Evolutionary conservation across 2,797 vertebrate genomes (phyloP), one percentile per base, ranked within the genome.

Genomic region (Catostomus latipinnis): DNA sequence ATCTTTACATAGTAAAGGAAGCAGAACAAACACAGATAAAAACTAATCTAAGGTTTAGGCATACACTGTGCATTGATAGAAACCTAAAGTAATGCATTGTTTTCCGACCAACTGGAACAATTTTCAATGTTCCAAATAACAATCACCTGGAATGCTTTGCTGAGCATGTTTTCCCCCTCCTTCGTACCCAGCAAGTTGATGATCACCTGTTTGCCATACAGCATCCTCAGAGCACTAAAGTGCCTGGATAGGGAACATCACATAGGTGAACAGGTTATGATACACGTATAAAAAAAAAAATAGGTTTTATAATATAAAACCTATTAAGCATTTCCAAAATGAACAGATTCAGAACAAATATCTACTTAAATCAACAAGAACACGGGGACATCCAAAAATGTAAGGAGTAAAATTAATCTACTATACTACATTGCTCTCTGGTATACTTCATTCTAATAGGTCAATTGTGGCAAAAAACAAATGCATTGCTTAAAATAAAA

Each of bases 161-260:
- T 98, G 56, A 99, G 96, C 98, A 99, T 99, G 88, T 98, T 95
- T 82, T 99, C 98, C 3, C 98, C 98, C 92, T 99, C 98, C 89
- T 99, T 99, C 80, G 96, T 94, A 22, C 98, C 97, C 22, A 99
- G 96, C 85, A 99, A 93, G 90, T 99, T 99, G 81, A 98, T 95
- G 89, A 98, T 95, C 82, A 98, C 96, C 91, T 99, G 98, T 76
- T 96, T 98, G 45, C 97, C 97, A 58, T 99, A 98, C 80, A 98
- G 90, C 86, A 86, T 94, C 87, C 96, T 95, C 85, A 99, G 94
- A 34, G 97, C 96, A 85, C 95, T 94, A 88, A 98, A 98, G 92
- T 99, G 97, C 88, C 98, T 99, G 88, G 7, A 86, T 48, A 79
- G 60, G 48, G 49, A 43, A 76, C 8, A 67, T 48, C 46, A 74